Conservation (phyloP, 2,888 invertebrate species). For the Troglohyphantes excavatus region DNA sequence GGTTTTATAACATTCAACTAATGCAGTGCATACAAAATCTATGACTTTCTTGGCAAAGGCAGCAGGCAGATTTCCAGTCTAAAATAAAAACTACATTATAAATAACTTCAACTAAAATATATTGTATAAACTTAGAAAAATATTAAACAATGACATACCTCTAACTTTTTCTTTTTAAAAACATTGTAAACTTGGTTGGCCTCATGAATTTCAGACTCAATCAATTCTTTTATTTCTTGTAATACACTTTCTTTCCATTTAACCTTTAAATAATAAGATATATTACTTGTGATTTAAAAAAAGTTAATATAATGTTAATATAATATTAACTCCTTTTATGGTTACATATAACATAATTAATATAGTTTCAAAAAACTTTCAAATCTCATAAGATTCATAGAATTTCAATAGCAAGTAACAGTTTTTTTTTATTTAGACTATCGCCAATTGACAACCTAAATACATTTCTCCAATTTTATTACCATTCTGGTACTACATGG, state of each 20-base stretch:
- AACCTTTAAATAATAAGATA: slow-evolving; percentile 40
- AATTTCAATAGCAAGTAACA: too few relatives aligned
- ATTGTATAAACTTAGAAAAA: not conserved
- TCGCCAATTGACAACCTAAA: too few relatives aligned
- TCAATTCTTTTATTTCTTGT: slow-evolving; percentile 30
- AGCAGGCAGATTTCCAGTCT: not conserved
- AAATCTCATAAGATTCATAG: too few relatives aligned
- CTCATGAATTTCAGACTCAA: slow-evolving; percentile 1
- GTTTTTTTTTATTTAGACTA: too few relatives aligned
- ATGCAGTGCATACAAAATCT: slow-evolving; percentile 15
- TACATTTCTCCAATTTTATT: too few relatives aligned
- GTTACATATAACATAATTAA: too few relatives aligned
- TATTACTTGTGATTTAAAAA: too few relatives aligned
- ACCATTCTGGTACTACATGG: too few relatives aligned
- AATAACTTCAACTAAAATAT: not conserved
- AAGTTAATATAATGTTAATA: too few relatives aligned
- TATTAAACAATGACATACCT: slow-evolving; percentile 20
- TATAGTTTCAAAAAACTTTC: too few relatives aligned
- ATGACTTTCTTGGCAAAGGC: slow-evolving; percentile 7
- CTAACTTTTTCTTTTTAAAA: slow-evolving; percentile 41
- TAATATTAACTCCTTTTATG: too few relatives aligned
- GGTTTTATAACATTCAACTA: slow-evolving; percentile 34
- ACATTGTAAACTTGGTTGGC: slow-evolving; percentile 23
- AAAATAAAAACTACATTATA: not conserved
- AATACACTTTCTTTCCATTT: slow-evolving; percentile 16